Percentiles rank a stretch among this genome's conserved stretches.
Conservation (phyloP, 2,797 vertebrate genomes). For the Hephaestus fuliginosus region DNA sequence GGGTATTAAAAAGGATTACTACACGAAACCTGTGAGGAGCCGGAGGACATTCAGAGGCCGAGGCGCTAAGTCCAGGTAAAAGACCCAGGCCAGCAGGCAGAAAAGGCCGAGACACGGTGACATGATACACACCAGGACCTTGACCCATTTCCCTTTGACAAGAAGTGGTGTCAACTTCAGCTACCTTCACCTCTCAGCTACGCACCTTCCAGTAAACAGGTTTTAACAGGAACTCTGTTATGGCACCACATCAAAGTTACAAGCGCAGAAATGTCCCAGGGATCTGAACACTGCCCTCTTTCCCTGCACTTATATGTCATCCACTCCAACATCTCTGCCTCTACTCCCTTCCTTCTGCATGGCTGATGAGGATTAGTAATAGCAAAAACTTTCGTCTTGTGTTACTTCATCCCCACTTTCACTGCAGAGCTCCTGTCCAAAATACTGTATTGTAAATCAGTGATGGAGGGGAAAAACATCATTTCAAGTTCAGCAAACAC, state of each 20-base stretch:
- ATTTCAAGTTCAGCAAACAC: slow-evolving; percentile 10
- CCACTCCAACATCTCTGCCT: slow-evolving; percentile 24
- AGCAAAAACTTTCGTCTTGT: slow-evolving; percentile 36
- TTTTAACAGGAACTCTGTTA: slow-evolving; percentile 63
- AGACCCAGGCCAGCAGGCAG: slow-evolving; percentile 41
- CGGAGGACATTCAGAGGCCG: slow-evolving; percentile 43
- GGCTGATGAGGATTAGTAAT: slow-evolving; percentile 57
- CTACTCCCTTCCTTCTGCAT: slow-evolving; percentile 41
- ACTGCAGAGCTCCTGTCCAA: slow-evolving; percentile 38
- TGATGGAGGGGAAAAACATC: background rate
- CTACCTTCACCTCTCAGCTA: slow-evolving; percentile 34
- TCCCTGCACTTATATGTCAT: slow-evolving; percentile 59
- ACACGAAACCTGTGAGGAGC: slow-evolving; percentile 55
- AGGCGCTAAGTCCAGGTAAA: slow-evolving; percentile 54
- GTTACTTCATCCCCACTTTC: slow-evolving; percentile 45
- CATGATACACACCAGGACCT: slow-evolving; percentile 66
- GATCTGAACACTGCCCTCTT: slow-evolving; percentile 36
- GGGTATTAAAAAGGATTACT: slow-evolving; percentile 71
- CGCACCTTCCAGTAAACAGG: slow-evolving; percentile 63
- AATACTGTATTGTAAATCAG: slow-evolving; percentile 49
- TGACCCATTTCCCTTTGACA: slow-evolving; percentile 66
- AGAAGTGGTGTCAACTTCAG: slow-evolving; percentile 63
- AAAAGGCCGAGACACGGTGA: slow-evolving; percentile 34
- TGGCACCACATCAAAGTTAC: slow-evolving; percentile 57
- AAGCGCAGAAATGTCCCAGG: slow-evolving; percentile 51